Conservation (phyloP, 2,113 vertebrate genomes). For the Pipa parva region DNA sequence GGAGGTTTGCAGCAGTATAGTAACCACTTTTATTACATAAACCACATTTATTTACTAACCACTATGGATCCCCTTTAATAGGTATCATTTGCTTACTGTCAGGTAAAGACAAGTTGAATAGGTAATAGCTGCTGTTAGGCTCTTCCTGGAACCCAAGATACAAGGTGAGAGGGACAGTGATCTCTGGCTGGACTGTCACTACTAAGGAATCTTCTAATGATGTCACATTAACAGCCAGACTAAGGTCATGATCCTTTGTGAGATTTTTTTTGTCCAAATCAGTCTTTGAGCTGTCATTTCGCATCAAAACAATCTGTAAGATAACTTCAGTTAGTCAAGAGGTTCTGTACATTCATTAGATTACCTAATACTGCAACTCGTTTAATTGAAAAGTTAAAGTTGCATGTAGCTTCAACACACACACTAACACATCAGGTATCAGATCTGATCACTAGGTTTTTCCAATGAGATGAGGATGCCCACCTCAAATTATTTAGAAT, state of each 20-base stretch:
- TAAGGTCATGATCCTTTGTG: constrained; percentile 17
- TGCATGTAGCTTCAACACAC: too few species aligned
- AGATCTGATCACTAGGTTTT: too few species aligned
- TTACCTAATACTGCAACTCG: too few species aligned
- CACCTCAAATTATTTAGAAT: too few species aligned
- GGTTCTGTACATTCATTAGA: too few species aligned
- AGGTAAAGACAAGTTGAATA: constrained; percentile 44
- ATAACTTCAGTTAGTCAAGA: neutral
- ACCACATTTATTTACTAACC: too few species aligned
- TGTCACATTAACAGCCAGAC: constrained; percentile 44
- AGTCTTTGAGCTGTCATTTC: constrained; percentile 22
- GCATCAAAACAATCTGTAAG: constrained; percentile 44
- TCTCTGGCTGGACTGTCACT: constrained; percentile 34
- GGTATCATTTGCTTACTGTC: too few species aligned
- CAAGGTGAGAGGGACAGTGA: constrained; percentile 33
- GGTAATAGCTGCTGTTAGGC: constrained; percentile 7
- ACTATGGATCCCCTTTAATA: too few species aligned
- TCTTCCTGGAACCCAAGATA: constrained; percentile 41
- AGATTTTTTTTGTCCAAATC: constrained; percentile 18
- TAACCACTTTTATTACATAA: too few species aligned
- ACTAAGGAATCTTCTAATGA: constrained; percentile 47
- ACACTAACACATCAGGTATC: too few species aligned
- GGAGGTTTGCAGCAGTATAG: neutral
- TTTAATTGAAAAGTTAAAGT: too few species aligned
- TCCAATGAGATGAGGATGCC: too few species aligned